Percentiles rank a stretch among this genome's conserved stretches.
Evolutionary conservation across 2,113 vertebrate genomes (phyloP).

Genomic region (Nesoenas mayeri): DNA sequence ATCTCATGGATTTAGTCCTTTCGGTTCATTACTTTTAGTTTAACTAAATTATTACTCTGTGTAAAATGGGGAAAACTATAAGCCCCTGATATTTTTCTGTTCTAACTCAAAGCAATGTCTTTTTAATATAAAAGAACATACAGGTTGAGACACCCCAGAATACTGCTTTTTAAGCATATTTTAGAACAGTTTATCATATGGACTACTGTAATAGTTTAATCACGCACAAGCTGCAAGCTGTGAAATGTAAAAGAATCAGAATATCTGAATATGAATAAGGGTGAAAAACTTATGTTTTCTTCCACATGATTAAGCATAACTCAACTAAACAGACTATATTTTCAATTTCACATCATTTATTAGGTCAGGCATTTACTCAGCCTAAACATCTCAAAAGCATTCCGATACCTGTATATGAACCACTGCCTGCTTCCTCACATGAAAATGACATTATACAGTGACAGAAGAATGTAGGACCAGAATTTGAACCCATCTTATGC

Average conservation of each 20-base stretch:
- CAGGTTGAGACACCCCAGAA: background rate
- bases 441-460: background rate
- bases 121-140: background rate
- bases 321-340: background rate
- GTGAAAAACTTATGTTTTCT: background rate
- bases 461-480: background rate
- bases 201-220: background rate
- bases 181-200: background rate
- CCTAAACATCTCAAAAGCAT: background rate
- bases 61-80: background rate
- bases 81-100: background rate
- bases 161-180: background rate
- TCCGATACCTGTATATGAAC: background rate
- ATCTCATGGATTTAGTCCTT: background rate
- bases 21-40: background rate
- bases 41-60: slow-evolving; percentile 11
- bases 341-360: background rate
- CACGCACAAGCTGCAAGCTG: background rate
- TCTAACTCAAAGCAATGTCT: background rate
- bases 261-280: background rate
- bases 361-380: background rate
- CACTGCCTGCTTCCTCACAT: background rate
- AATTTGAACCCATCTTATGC: background rate
- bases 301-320: background rate
- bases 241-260: background rate